Conservation (phyloP, 2,113 vertebrate species). For the Psittacus erithacus region DNA sequence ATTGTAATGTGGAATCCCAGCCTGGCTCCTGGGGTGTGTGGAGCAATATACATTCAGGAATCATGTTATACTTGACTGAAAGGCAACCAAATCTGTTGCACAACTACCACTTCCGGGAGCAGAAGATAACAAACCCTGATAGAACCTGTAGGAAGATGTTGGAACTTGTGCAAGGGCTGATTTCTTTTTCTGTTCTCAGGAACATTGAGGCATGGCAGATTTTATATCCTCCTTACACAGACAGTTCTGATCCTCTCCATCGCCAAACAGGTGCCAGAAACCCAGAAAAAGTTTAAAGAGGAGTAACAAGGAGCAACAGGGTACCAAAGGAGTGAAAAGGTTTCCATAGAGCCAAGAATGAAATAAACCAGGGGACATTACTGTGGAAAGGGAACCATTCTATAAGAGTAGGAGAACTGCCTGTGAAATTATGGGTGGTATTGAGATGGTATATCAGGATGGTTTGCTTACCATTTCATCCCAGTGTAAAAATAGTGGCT, state of each 20-base stretch:
- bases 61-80: constrained; percentile 27
- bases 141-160: constrained; percentile 13
- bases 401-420: background rate
- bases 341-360: background rate
- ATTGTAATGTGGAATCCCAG: background rate
- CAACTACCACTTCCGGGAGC: constrained; percentile 10
- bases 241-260: background rate
- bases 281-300: background rate
- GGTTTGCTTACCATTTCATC: background rate
- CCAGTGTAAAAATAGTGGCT: background rate
- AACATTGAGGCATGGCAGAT: background rate
- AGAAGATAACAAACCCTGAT: constrained; percentile 13
- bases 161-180: background rate
- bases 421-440: background rate
- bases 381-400: background rate
- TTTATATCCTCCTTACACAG: background rate
- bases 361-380: background rate
- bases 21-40: constrained; percentile 46
- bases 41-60: constrained; percentile 18
- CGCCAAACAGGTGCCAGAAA: background rate
- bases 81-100: constrained; percentile 39
- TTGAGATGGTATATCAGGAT: background rate
- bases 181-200: background rate
- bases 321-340: background rate
- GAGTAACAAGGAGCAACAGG: background rate